Percentiles rank a stretch among this genome's conserved stretches.
phyloP scores from a whole-genome alignment of 1,140 invertebrate species.

The Aphelenchoides avenae region DNA sequence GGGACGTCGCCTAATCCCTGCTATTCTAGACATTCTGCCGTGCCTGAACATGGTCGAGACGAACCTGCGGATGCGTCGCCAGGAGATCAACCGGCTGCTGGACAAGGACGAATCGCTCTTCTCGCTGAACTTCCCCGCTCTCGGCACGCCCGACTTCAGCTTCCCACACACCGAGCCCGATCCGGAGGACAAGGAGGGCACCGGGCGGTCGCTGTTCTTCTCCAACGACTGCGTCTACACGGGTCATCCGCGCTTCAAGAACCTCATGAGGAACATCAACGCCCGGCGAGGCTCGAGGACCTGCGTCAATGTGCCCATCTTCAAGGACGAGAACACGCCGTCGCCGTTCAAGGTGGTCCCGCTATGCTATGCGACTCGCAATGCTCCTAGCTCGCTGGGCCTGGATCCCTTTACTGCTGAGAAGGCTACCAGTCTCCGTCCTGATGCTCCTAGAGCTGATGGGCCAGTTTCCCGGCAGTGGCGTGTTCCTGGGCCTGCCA shows the following conservation, averaged over 20 bases:
- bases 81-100: constrained; percentile 76
- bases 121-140: constrained; percentile 67
- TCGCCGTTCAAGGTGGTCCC: constrained; percentile 65
- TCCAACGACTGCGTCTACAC: constrained; percentile 87
- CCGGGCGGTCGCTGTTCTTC: constrained; percentile 83
- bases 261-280: constrained; percentile 86
- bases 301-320: constrained; percentile 88
- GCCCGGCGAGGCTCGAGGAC: constrained; percentile 85
- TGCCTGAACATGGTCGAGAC: constrained; percentile 97
- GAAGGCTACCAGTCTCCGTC: too few species aligned
- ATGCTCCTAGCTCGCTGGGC: too few species aligned
- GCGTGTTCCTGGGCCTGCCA: too few species aligned
- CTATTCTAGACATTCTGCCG: constrained; percentile 69
- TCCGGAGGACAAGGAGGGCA: constrained; percentile 68
- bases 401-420: too few species aligned
- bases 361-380: too few species aligned
- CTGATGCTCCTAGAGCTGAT: too few species aligned
- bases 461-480: neutral
- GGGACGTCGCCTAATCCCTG: too few species aligned
- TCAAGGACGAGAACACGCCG: constrained; percentile 76
- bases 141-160: constrained; percentile 85
- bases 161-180: constrained; percentile 71
- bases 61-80: constrained; percentile 80
- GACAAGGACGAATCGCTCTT: constrained; percentile 77
- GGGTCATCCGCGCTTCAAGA: constrained; percentile 79